Conservation (phyloP, 2,888 invertebrate genomes). For the Synanthedon andrenaeformis region DNA sequence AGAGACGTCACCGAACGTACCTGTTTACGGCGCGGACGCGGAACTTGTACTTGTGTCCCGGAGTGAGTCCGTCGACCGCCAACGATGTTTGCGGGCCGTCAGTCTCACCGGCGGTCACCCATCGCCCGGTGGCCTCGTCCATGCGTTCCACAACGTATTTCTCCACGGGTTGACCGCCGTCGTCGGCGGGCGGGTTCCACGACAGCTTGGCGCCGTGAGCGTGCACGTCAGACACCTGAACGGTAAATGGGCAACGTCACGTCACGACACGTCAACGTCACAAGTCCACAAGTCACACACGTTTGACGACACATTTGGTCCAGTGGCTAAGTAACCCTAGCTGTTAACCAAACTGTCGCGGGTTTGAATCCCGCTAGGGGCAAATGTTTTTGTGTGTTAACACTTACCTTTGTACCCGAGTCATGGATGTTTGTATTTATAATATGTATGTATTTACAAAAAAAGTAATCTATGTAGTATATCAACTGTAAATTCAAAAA, state of each 20-base stretch:
- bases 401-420: no score
- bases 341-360: no score
- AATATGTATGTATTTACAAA: no score
- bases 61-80: slow-evolving; percentile 85
- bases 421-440: no score
- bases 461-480: no score
- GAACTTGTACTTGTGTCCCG: slow-evolving; percentile 98
- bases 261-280: not conserved
- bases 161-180: slow-evolving; percentile 94
- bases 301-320: no score
- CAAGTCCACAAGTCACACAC: no score
- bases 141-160: slow-evolving; percentile 95
- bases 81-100: slow-evolving; percentile 83
- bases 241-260: no score
- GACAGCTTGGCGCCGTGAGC: slow-evolving; percentile 89
- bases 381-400: no score
- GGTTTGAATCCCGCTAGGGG: no score
- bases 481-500: no score
- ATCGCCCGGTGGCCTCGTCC: slow-evolving; percentile 92
- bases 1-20: slow-evolving; percentile 12
- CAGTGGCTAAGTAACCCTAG: no score
- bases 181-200: slow-evolving; percentile 95
- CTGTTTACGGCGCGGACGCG: slow-evolving; percentile 96
- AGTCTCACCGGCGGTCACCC: slow-evolving; percentile 94
- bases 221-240: slow-evolving; percentile 80